Evolutionary conservation across 2,113 vertebrate genomes (phyloP), one percentile per base, ranked within the genome.

Genomic region (Gobiocypris rarus): DNA sequence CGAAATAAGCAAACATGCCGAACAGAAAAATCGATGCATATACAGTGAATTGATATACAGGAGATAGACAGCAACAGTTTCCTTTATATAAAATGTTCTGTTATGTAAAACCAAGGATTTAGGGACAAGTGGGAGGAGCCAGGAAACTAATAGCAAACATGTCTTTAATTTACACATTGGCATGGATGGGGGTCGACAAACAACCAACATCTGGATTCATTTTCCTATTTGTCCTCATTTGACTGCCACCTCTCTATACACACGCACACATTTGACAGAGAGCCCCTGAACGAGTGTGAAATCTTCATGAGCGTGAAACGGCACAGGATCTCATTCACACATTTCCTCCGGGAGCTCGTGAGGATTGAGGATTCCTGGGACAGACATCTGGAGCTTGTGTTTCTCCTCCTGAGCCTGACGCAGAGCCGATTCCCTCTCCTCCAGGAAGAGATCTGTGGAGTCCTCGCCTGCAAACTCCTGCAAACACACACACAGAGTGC

Each of bases 291-390:
- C 52, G 17, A 54, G 52, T 54, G 52, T 45, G 65, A 86, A 58
- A 24, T 48, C 13, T 63, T 52, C 88, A 86, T 31, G 56, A 45
- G 77, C 63, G 48, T 45, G 65, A 86, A 59, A 22, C 63, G 52
- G 43, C 71, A 54, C 71, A 43, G 3, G 71, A 28, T 56, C 74
- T 95, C 95, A 99, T 95, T 99, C 97, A 58, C 96, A 97, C 97
- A 98, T 98, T 92, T 99, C 97, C 95, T 98, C 97, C 1, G 97
- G 97, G 93, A 99, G 96, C 94, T 99, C 97, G 89, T 99, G 97
- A 91, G 97, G 97, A 95, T 99, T 99, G 88, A 99, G 95, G 91
- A 99, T 99, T 89, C 97, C 97, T 69, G 97, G 97, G 87, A 99
- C 97, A 54, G 97, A 98, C 96, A 98, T 96, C 90, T 99, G 97